A percentile compares a stretch with the other conserved stretches of the same genome.
These are phyloP conservation scores for Muscicapa adusta DNA, from an alignment of 2,113 vertebrate genomes.

Conservation along the genomic window DNA sequence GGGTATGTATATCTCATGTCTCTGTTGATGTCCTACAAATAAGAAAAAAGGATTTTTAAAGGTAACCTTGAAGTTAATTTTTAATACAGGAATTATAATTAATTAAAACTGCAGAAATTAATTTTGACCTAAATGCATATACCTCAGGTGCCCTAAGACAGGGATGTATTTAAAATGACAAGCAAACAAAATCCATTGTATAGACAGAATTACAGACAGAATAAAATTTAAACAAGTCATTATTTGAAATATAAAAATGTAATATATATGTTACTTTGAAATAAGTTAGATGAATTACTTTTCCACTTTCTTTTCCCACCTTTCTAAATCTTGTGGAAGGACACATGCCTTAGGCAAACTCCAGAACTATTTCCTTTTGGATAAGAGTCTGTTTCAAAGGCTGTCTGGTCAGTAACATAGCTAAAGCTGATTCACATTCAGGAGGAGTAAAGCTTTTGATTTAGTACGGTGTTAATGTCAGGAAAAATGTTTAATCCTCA, in stretches of 20 bases:
- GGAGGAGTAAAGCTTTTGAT: slow-evolving; percentile 27
- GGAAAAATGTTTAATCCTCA: slow-evolving; percentile 10
- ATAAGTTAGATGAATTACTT: slow-evolving; percentile 3
- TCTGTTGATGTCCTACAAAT: background rate
- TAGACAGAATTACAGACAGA: background rate
- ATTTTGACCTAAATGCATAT: slow-evolving; percentile 4
- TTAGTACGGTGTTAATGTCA: slow-evolving; percentile 6
- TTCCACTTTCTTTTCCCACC: background rate
- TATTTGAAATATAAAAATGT: slow-evolving; percentile 30
- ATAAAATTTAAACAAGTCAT: background rate
- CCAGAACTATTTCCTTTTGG: background rate
- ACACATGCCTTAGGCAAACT: slow-evolving; percentile 20
- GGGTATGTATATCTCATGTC: background rate
- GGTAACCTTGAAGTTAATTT: slow-evolving; percentile 4
- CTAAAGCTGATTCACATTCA: slow-evolving; percentile 14
- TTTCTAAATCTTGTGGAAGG: slow-evolving; percentile 9
- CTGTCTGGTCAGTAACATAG: background rate
- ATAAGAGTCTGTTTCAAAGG: slow-evolving; percentile 39
- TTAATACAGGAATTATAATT: background rate
- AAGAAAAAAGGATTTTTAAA: background rate
- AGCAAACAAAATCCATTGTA: slow-evolving; percentile 9
- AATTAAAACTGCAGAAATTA: slow-evolving; percentile 25
- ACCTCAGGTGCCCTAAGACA: background rate
- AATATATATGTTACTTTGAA: background rate
- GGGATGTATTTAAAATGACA: background rate